Percentiles rank a stretch among this genome's conserved stretches.
Evolutionary conservation across 2,888 invertebrate species (phyloP).

Genomic region (Lepidocyrtinus sp.): DNA sequence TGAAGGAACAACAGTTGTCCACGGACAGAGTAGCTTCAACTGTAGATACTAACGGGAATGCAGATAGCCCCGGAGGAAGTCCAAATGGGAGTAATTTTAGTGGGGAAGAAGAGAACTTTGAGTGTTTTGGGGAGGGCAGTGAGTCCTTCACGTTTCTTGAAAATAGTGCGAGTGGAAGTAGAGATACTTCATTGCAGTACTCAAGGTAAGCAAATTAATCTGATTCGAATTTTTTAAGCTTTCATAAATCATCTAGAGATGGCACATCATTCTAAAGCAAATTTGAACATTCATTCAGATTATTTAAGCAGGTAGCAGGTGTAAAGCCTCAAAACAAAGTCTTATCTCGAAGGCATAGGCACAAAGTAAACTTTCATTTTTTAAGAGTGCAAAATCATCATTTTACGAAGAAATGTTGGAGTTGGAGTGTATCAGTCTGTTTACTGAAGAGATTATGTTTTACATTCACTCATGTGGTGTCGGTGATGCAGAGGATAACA

Average conservation of each 20-base stretch:
- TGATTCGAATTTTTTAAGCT: conserved; percentile 29
- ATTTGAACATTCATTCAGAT: background rate
- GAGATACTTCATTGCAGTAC: conserved; percentile 53
- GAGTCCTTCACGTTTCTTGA: conserved; percentile 74
- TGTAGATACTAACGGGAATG: background rate
- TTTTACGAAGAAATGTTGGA: too few relatives aligned
- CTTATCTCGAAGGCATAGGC: background rate
- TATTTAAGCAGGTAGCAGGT: too few relatives aligned
- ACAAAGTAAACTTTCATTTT: background rate
- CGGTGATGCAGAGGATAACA: background rate
- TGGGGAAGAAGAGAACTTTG: conserved; percentile 79
- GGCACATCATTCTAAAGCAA: too few relatives aligned
- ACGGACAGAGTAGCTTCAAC: background rate
- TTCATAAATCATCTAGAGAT: background rate
- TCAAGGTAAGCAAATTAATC: conserved; percentile 36
- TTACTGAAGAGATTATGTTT: too few relatives aligned
- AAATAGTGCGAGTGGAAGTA: conserved; percentile 33
- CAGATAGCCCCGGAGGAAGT: background rate
- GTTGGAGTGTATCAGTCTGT: too few relatives aligned
- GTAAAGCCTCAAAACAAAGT: too few relatives aligned
- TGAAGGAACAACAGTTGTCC: conserved; percentile 1
- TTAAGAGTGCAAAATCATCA: too few relatives aligned
- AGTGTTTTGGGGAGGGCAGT: conserved; percentile 82
- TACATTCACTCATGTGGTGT: too few relatives aligned
- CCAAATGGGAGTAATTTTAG: conserved; percentile 16